phyloP scores from a whole-genome alignment of 2,888 invertebrate genomes.

The Zaprionus bogoriensis region DNA sequence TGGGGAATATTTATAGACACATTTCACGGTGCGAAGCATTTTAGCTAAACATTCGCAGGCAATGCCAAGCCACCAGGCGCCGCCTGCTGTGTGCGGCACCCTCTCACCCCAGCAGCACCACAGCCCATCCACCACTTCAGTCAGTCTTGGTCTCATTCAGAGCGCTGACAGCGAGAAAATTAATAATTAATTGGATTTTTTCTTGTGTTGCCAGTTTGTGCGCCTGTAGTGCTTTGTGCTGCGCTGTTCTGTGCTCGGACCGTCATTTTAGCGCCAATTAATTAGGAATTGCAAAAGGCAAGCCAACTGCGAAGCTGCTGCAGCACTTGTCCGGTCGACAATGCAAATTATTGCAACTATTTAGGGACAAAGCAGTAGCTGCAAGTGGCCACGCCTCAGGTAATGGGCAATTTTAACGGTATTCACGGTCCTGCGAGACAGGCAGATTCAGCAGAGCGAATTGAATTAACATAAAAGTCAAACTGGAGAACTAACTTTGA shows the following conservation, averaged over 20 bases:
- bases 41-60: background rate
- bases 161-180: constrained; percentile 47
- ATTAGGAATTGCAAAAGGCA: constrained; percentile 25
- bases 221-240: background rate
- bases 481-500: background rate
- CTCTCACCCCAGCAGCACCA: background rate
- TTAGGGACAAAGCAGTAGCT: background rate
- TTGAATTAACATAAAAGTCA: background rate
- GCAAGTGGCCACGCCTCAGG: background rate
- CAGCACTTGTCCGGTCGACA: background rate
- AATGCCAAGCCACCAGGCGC: background rate
- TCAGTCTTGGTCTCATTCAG: constrained; percentile 3
- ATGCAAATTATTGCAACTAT: background rate
- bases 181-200: constrained; percentile 60
- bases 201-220: background rate
- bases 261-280: constrained; percentile 27
- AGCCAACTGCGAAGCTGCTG: background rate
- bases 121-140: background rate
- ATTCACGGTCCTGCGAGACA: too few species aligned
- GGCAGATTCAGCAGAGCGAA: background rate
- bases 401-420: background rate
- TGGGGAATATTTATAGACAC: background rate
- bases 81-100: background rate
- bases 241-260: background rate
- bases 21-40: background rate